Base-by-base conservation (phyloP, 2,888 invertebrate genomes). In the Dexiosoma caninum region DNA sequence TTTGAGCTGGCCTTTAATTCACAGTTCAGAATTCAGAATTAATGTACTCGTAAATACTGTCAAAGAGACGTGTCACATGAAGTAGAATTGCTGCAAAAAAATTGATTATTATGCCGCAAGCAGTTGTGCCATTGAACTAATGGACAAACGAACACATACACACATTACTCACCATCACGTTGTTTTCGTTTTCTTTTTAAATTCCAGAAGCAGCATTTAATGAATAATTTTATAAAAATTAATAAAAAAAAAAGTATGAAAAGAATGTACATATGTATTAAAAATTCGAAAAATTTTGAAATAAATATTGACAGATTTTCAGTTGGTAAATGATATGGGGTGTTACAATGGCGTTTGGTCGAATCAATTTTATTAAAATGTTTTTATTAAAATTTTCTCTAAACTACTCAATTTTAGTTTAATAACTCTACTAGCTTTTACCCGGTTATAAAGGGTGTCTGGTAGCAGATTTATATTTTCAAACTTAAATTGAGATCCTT, bases 41-140 rank as follows among this genome's bases (percentile, higher is more conserved):
- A n/a, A n/a, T n/a, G n/a, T n/a, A n/a, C n/a, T n/a, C n/a, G n/a
- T n/a, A n/a, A 32, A 23, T 30, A 55, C 12, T 35, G 23, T 14
- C 19, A 46, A 5, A 55, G 14, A 42, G 30, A 42, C 55, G 42
- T 32, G 21, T 10, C 53, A 55, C 55, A n/a, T 69, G 14, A 42
- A 51, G 35, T 21, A 32, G n/a, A 67, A 42, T 53, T 19, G 10
- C 14, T 35, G 14, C 27, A 32, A 4, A 14, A 57, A 51, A 40
- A 37, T 12, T 44, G n/a, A 27, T 69, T 44, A 69, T 55, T 70
- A 40, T 69, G 44, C 69, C 14, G 35, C 51, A 12, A 51, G 30
- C 60, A 35, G 42, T 53, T 67, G 21, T 51, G 66, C 66, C 74
- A 66, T 57, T 55, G 55, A 66, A 49, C 46, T 19, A 30, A 44